Conservation (phyloP, 1,140 invertebrate genomes). For the Aphelinus atriplicis region DNA sequence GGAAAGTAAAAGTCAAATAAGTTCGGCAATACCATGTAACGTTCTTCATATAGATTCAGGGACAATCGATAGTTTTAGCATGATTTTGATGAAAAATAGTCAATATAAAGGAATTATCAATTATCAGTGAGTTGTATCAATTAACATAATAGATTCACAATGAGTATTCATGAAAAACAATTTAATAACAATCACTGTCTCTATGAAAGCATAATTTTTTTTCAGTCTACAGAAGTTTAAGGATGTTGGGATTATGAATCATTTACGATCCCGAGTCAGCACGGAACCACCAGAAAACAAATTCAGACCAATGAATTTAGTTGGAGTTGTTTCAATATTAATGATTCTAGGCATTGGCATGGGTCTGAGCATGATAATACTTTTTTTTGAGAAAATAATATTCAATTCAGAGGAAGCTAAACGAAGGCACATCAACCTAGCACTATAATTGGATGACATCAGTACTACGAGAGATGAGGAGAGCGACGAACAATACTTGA, state of each 20-base stretch:
- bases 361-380: background rate
- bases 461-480: too few relatives aligned
- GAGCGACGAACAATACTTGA: too few relatives aligned
- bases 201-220: too few relatives aligned
- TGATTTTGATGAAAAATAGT: slow-evolving; percentile 33
- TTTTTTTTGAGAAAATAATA: background rate
- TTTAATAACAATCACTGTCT: too few relatives aligned
- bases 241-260: too few relatives aligned
- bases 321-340: slow-evolving; percentile 1
- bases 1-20: slow-evolving; percentile 10
- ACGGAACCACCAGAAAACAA: background rate
- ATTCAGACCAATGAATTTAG: background rate
- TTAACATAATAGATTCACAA: too few relatives aligned
- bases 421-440: too few relatives aligned
- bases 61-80: slow-evolving; percentile 31
- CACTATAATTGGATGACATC: too few relatives aligned
- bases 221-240: too few relatives aligned
- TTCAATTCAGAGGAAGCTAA: too few relatives aligned
- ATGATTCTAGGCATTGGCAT: background rate
- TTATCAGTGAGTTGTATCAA: slow-evolving; percentile 36
- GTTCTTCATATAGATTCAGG: slow-evolving; percentile 14
- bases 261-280: background rate
- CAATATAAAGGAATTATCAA: slow-evolving; percentile 41
- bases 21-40: slow-evolving; percentile 31
- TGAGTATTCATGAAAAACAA: too few relatives aligned